Evolutionary conservation across 2,888 invertebrate genomes (phyloP).

Genomic region (Elysia crispata): DNA sequence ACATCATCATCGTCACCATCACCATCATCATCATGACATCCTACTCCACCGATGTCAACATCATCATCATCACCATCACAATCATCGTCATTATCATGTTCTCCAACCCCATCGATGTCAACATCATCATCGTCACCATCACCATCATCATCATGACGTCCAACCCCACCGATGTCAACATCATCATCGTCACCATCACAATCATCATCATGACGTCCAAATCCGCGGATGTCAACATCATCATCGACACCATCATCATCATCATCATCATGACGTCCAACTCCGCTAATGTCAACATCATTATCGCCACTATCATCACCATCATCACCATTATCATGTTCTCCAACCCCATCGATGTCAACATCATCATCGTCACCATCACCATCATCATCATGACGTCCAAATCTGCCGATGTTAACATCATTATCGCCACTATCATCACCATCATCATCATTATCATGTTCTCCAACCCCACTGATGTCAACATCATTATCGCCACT

Average conservation of each 20-base stretch:
- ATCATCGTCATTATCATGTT: constrained; percentile 21
- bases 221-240: no score
- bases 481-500: background rate
- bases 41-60: background rate
- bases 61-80: background rate
- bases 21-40: background rate
- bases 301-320: background rate
- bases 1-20: constrained; percentile 10
- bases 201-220: no score
- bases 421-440: background rate
- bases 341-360: background rate
- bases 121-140: background rate
- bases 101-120: background rate
- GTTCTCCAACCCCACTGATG: background rate
- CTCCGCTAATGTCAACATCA: background rate
- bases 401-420: background rate
- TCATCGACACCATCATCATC: no score
- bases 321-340: no score
- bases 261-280: constrained; percentile 18
- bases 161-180: background rate
- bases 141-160: background rate
- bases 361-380: background rate
- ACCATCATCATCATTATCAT: background rate
- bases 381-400: constrained; percentile 1
- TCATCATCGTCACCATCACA: no score